A percentile compares a stretch with the other conserved stretches of the same genome.
Conservation (phyloP, 2,797 vertebrate species). For the Leptodactylus fallax region DNA sequence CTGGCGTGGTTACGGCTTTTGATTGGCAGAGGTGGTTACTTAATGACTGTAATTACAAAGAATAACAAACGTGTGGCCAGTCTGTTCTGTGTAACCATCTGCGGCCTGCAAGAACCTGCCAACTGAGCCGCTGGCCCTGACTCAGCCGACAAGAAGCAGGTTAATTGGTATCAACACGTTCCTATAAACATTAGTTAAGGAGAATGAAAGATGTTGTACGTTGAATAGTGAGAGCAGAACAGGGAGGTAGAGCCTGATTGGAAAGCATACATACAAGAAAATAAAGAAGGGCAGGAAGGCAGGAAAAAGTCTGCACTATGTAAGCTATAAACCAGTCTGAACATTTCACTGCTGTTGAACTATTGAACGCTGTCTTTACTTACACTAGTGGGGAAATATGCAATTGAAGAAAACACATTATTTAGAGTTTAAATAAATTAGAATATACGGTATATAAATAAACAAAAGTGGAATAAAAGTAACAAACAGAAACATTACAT, state of each 20-base stretch:
- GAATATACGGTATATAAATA: neutral
- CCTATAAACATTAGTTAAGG: constrained; percentile 85
- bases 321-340: neutral
- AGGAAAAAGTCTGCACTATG: constrained; percentile 25
- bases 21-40: constrained; percentile 97
- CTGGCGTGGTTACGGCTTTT: constrained; percentile 82
- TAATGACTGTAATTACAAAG: constrained; percentile 99
- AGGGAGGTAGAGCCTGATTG: neutral
- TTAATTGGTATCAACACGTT: constrained; percentile 92
- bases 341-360: neutral
- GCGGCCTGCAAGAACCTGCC: constrained; percentile 82
- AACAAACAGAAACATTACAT: neutral
- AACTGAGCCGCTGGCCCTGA: constrained; percentile 75
- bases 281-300: neutral
- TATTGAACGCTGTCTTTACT: neutral
- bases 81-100: constrained; percentile 92
- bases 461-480: neutral
- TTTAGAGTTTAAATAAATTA: neutral
- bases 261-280: constrained; percentile 22
- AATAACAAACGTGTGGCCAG: constrained; percentile 93
- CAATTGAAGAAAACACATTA: neutral
- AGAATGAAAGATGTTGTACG: constrained; percentile 70
- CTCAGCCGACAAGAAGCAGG: constrained; percentile 86
- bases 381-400: neutral
- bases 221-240: constrained; percentile 76